phyloP scores from a whole-genome alignment of 2,888 invertebrate species.

The Coleophora deauratella region DNA sequence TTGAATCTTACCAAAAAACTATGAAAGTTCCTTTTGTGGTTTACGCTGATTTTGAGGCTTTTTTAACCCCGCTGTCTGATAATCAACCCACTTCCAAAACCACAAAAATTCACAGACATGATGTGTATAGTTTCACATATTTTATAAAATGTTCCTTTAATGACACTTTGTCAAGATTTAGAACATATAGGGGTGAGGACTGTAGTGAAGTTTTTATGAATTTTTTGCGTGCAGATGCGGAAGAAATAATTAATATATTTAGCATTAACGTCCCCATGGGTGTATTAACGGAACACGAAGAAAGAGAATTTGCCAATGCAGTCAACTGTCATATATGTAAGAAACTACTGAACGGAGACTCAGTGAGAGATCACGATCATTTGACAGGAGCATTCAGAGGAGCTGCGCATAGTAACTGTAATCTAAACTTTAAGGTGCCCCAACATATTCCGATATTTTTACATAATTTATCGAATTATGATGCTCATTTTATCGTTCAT shows the following conservation, averaged over 20 bases:
- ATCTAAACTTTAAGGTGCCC: background rate
- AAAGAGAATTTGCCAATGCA: slow-evolving; percentile 4
- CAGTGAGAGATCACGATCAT: slow-evolving; percentile 4
- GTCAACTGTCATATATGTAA: slow-evolving; percentile 1
- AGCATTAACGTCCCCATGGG: no score
- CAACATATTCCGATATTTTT: slow-evolving; percentile 4
- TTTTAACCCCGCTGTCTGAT: slow-evolving; percentile 18
- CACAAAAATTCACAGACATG: slow-evolving; percentile 20
- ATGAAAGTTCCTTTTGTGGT: slow-evolving; percentile 17
- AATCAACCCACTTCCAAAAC: slow-evolving; percentile 17
- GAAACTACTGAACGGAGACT: background rate
- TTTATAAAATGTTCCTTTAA: slow-evolving; percentile 25
- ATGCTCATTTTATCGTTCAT: slow-evolving; percentile 22
- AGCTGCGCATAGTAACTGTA: slow-evolving; percentile 3
- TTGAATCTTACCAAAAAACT: slow-evolving; percentile 13
- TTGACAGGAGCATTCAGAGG: slow-evolving; percentile 4
- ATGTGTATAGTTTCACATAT: slow-evolving; percentile 25
- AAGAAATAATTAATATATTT: no score
- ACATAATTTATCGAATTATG: slow-evolving; percentile 8
- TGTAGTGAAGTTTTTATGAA: slow-evolving; percentile 4
- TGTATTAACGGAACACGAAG: slow-evolving; percentile 5
- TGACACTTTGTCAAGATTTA: slow-evolving; percentile 20
- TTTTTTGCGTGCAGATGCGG: no score
- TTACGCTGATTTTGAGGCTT: slow-evolving; percentile 21
- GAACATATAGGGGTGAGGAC: slow-evolving; percentile 20